These are phyloP conservation scores for Drosophila takahashii DNA, from an alignment of 1,140 invertebrate species.

Conservation along the genomic window DNA sequence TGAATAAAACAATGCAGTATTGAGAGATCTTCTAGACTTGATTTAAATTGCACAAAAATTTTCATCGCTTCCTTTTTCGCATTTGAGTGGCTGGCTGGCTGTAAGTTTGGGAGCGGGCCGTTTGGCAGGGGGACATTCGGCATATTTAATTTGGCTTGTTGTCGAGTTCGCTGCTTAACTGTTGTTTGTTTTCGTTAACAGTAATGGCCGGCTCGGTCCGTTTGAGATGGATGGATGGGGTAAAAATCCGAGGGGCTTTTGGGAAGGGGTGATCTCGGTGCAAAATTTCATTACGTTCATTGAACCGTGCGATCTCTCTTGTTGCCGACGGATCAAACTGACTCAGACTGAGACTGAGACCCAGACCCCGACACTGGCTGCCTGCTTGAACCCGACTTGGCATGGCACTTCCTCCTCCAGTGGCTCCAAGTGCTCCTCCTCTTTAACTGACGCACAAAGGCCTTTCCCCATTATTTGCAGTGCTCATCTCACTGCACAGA, in stretches of 20 bases:
- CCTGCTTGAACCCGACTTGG: conserved; percentile 42
- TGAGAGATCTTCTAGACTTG: conserved; percentile 61
- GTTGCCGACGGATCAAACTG: conserved; percentile 26
- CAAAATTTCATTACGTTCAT: conserved; percentile 74
- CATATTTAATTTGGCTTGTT: conserved; percentile 63
- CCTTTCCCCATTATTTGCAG: conserved; percentile 46
- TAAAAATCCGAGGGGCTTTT: no score
- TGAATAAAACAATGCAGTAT: conserved; percentile 39
- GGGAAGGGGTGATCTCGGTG: conserved; percentile 5
- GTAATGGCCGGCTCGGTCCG: conserved; percentile 59
- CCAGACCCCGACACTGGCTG: conserved; percentile 29
- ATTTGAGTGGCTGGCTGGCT: conserved; percentile 8
- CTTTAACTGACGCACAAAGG: conserved; percentile 44
- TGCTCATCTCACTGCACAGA: conserved; percentile 41
- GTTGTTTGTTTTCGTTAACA: conserved; percentile 79
- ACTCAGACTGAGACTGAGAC: conserved; percentile 48
- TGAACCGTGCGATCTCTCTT: conserved; percentile 64
- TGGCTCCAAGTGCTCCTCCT: conserved; percentile 1
- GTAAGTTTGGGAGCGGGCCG: conserved; percentile 4
- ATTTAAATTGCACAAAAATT: conserved; percentile 50
- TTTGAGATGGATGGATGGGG: not conserved
- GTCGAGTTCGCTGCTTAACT: conserved; percentile 69
- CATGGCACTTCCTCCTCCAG: conserved; percentile 36
- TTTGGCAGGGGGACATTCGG: conserved; percentile 22
- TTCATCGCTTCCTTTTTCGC: conserved; percentile 68